Evolutionary conservation across 2,797 vertebrate genomes (phyloP), one percentile per base, ranked within the genome.

Genomic region (Rhinogobio ventralis): DNA sequence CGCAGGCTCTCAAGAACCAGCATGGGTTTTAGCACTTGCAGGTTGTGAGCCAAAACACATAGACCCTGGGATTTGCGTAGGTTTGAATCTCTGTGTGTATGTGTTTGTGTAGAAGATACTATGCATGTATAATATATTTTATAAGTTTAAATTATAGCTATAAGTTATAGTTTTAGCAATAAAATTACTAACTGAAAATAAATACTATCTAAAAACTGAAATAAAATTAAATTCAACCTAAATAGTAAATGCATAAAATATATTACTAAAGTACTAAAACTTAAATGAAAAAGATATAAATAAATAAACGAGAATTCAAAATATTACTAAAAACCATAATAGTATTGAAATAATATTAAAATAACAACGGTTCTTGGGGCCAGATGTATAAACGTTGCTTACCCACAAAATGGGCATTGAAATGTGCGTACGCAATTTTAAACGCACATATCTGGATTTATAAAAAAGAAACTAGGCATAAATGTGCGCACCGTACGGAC

Each of bases 1-100:
- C 71, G 77, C 85, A 36, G 51, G 83, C 82, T 88, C 86, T 82
- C 83, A 49, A 84, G 86, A 83, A 87, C 55, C 79, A 79, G 85
- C 73, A 36, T 15, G 66, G 68, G 82, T 49, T 79, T 91, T 89
- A 89, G 2, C 55, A 88, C 81, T 90, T 77, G 85, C 77, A 76
- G 79, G 55, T 88, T 85, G 84, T 79, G 85, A 88, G 74, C 85
- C 81, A 76, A 84, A 64, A 68, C 68, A 76, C 78, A 84, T 67
- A 87, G 57, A 87, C 23, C 17, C 17, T 23, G 33, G 45, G 81
- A 80, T 75, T 72, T 83, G 79, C 46, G 33, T 11, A 49, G 19
- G n/a, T 74, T 69, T 71, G 64, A 28, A 53, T 55, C n/a, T 53
- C 55, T 30, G 25, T 49, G 20, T 76, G 66, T 69, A 17, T 51